A percentile compares a stretch with the other conserved stretches of the same genome.
These are phyloP conservation scores for Oceanodroma tethys DNA, from an alignment of 2,113 vertebrate species.

Conservation along the genomic window DNA sequence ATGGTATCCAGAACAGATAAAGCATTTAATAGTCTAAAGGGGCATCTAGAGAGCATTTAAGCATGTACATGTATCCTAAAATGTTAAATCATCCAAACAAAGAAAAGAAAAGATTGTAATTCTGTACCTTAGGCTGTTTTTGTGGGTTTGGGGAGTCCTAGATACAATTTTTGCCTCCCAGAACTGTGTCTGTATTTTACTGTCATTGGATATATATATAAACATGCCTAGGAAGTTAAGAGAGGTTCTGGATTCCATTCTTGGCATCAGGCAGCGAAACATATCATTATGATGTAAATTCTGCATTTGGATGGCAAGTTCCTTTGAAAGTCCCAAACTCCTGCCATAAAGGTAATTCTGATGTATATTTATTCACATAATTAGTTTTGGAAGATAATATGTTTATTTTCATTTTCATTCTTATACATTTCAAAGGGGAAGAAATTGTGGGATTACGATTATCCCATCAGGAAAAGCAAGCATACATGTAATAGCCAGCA, in stretches of 20 bases:
- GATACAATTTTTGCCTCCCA: background rate
- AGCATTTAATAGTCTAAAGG: background rate
- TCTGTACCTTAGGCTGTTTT: background rate
- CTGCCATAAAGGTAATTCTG: slow-evolving; percentile 29
- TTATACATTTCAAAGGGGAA: background rate
- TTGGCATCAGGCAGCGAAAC: background rate
- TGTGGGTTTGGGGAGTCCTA: background rate
- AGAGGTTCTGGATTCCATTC: slow-evolving; percentile 12
- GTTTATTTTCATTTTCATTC: background rate
- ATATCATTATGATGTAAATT: slow-evolving; percentile 49
- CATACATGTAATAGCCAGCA: background rate
- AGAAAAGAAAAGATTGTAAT: background rate
- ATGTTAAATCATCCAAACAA: background rate
- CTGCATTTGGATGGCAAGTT: background rate
- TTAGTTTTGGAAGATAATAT: background rate
- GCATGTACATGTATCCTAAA: background rate
- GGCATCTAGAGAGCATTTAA: background rate
- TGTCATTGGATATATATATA: background rate
- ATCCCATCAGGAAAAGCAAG: background rate
- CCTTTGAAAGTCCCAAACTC: slow-evolving; percentile 11
- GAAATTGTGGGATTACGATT: slow-evolving; percentile 16
- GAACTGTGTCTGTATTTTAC: background rate
- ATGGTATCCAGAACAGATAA: background rate
- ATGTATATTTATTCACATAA: background rate
- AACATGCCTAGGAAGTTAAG: slow-evolving; percentile 6